Conservation (phyloP, 2,113 vertebrate species). For the Hippocampus guttulatus region DNA sequence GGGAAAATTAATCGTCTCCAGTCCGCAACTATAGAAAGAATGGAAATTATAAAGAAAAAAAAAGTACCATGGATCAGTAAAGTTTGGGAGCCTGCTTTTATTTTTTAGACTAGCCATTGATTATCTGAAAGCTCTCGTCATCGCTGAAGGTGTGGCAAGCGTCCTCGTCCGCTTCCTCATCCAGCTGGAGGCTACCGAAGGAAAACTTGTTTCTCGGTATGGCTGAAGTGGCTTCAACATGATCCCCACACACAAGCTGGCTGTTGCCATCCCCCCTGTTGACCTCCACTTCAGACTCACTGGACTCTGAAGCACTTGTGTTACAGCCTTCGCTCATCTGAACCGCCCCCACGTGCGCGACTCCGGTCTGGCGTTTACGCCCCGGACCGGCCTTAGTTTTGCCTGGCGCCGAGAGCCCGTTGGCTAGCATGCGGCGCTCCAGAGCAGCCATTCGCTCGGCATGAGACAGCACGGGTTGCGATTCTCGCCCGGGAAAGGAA, state of each 20-base stretch:
- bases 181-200: constrained; percentile 77
- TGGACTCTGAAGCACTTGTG: constrained; percentile 87
- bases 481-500: constrained; percentile 50
- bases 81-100: background rate
- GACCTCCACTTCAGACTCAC: constrained; percentile 83
- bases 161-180: constrained; percentile 77
- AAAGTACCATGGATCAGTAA: background rate
- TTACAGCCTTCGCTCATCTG: constrained; percentile 80
- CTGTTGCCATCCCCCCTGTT: constrained; percentile 58
- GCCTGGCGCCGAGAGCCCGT: constrained; percentile 71
- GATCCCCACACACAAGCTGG: constrained; percentile 68
- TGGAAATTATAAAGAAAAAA: too few relatives aligned
- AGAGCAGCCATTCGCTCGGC: constrained; percentile 62
- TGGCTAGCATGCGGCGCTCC: constrained; percentile 77
- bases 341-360: constrained; percentile 64
- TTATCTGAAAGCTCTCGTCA: constrained; percentile 74
- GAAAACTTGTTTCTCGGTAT: constrained; percentile 75
- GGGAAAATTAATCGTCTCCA: too few relatives aligned
- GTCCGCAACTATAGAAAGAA: too few relatives aligned
- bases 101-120: constrained; percentile 66
- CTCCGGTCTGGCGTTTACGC: constrained; percentile 42
- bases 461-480: constrained; percentile 56
- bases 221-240: constrained; percentile 66
- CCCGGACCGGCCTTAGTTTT: constrained; percentile 54
- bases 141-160: constrained; percentile 73